Percentiles rank a stretch among this genome's conserved stretches.
phyloP scores from a whole-genome alignment of 1,140 invertebrate genomes.

The Gerris buenoi region DNA sequence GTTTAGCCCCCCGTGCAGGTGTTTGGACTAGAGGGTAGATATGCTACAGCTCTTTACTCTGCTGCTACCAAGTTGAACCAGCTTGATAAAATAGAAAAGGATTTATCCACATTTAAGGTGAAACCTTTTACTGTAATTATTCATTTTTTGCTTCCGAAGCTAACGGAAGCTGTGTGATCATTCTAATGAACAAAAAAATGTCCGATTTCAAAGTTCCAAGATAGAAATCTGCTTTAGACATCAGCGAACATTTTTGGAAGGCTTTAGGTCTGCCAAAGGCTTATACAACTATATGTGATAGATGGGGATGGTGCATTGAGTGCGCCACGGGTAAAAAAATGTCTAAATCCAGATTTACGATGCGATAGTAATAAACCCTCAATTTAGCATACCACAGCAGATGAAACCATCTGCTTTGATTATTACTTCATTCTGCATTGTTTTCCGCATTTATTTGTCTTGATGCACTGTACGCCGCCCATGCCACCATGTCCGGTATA shows the following conservation, averaged over 20 bases:
- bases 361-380: too few relatives aligned
- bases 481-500: too few relatives aligned
- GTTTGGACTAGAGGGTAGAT: slow-evolving; percentile 88
- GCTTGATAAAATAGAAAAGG: slow-evolving; percentile 81
- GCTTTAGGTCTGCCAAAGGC: neutral
- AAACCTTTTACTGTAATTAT: neutral
- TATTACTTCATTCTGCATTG: too few relatives aligned
- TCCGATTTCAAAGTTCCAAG: neutral
- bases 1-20: slow-evolving; percentile 70
- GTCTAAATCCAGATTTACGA: too few relatives aligned
- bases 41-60: slow-evolving; percentile 88
- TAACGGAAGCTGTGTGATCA: neutral
- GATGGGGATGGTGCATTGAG: too few relatives aligned
- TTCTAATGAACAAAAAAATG: neutral
- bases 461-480: too few relatives aligned
- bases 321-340: too few relatives aligned
- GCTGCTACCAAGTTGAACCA: slow-evolving; percentile 81
- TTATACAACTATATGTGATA: neutral
- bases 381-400: too few relatives aligned
- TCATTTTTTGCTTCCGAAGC: neutral
- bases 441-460: too few relatives aligned
- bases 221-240: neutral
- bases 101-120: slow-evolving; percentile 58
- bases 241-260: neutral
- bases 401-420: too few relatives aligned